Conservation (phyloP, 2,113 vertebrate genomes). For the Lota lota region DNA sequence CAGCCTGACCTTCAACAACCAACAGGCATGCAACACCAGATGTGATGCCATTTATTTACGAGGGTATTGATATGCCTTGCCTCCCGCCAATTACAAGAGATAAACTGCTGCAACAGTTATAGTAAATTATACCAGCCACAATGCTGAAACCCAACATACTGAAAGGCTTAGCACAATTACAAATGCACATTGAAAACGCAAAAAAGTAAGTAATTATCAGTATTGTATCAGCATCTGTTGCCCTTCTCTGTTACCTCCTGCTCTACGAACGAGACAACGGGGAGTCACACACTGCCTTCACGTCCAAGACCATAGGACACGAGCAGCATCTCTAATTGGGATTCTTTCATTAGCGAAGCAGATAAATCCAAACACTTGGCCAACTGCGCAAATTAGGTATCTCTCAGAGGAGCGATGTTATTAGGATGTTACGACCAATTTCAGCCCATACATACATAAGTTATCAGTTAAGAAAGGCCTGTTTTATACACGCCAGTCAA, state of each 20-base stretch:
- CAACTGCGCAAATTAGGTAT: conserved; percentile 54
- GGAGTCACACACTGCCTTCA: not conserved
- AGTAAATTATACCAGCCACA: conserved; percentile 31
- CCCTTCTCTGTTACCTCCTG: not conserved
- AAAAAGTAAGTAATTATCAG: conserved; percentile 8
- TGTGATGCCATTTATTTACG: conserved; percentile 47
- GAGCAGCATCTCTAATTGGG: conserved; percentile 32
- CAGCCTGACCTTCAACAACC: conserved; percentile 25
- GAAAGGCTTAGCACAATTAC: not conserved
- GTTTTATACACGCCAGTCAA: conserved; percentile 15
- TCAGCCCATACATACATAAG: conserved; percentile 64
- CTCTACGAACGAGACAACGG: not conserved
- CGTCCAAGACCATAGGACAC: conserved; percentile 17
- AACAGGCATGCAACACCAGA: conserved; percentile 46
- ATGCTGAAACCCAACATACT: conserved; percentile 3
- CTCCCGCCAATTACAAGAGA: conserved; percentile 52
- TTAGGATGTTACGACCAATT: conserved; percentile 59
- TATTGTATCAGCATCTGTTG: not conserved
- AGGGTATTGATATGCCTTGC: conserved; percentile 48
- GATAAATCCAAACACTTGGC: conserved; percentile 59
- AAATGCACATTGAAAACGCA: not conserved
- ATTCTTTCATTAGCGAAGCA: conserved; percentile 46
- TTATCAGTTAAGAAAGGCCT: conserved; percentile 46
- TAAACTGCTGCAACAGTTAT: conserved; percentile 45
- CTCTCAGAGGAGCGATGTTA: conserved; percentile 48